Base-by-base conservation (phyloP, 2,888 invertebrate genomes). In the Eueremaeus valkanovi region DNA sequence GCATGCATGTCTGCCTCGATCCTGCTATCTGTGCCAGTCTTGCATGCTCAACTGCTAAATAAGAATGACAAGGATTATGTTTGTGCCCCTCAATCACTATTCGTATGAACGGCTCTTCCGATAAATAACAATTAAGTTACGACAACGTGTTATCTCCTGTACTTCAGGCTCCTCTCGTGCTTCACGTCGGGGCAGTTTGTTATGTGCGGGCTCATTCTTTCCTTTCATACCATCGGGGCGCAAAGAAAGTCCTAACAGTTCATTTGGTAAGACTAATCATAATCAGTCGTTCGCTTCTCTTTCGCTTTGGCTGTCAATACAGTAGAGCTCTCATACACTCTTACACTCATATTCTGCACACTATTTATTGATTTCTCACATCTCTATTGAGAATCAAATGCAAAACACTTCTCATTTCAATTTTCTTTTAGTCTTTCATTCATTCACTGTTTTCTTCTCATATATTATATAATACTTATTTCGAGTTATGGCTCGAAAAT, bases 191-290 rank as follows among this genome's bases (percentile, higher is more conserved):
- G 76, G 78, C 66, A 79, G 79, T 76, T 77, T 74, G 16, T 70
- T 79, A 76, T 79, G 78, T 74, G 76, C 75, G n/a, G 74, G 76
- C 45, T 78, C 77, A 73, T 78, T 79, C 75, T 79, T 79, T 76
- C 78, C 77, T 66, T 78, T 79, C 75, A 77, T 79, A 76, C 76
- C 75, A 49, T 76, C 77, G 55, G 77, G 72, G n/a, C 78, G 76
- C 73, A 77, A 77, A 76, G 78, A 78, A 58, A 78, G 77, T 74
- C 74, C 72, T 49, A 49, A 51, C 29, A 49, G 55, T 72, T 29
- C 31, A 49, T 29, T 72, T 33, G 72, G 72, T 72, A 72, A 51
- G 68, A 63, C 33, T 55, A 3, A 33, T 33, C 16, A 63, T n/a
- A n/a, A n/a, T n/a, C n/a, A n/a, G n/a, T n/a, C n/a, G n/a, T n/a